Evolutionary conservation across 2,113 vertebrate species (phyloP).

Genomic region (Hirundichthys speculiger): DNA sequence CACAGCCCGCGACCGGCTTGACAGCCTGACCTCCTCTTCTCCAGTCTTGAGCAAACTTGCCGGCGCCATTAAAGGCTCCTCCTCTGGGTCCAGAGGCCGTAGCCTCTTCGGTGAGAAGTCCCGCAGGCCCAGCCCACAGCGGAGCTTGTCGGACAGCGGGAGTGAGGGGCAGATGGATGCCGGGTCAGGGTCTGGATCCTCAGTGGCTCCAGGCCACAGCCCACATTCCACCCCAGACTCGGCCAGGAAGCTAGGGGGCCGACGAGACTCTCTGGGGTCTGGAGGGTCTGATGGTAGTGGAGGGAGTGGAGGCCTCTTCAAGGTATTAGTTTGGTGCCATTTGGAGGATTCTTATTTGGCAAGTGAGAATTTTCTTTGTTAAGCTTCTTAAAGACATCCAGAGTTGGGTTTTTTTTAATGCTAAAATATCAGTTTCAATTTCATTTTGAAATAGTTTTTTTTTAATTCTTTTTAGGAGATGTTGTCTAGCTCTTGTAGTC

Average conservation of each 20-base stretch:
- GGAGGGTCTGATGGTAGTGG: constrained; percentile 76
- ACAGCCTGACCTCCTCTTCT: constrained; percentile 76
- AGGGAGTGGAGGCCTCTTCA: constrained; percentile 75
- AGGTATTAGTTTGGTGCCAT: constrained; percentile 64
- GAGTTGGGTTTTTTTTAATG: too few relatives aligned
- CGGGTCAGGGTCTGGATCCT: constrained; percentile 14
- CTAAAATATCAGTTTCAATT: too few relatives aligned
- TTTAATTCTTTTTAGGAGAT: too few relatives aligned
- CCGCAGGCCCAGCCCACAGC: constrained; percentile 79
- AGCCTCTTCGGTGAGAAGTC: constrained; percentile 82
- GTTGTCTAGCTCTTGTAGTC: too few relatives aligned
- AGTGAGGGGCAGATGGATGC: constrained; percentile 75
- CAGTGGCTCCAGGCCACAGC: constrained; percentile 51
- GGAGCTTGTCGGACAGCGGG: constrained; percentile 75
- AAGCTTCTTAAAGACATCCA: too few relatives aligned
- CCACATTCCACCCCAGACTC: constrained; percentile 72
- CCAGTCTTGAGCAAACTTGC: constrained; percentile 85
- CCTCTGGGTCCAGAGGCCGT: constrained; percentile 64
- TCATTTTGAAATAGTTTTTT: too few relatives aligned
- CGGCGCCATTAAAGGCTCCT: constrained; percentile 72
- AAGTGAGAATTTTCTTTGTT: too few relatives aligned
- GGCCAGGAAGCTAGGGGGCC: constrained; percentile 63
- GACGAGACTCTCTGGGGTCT: constrained; percentile 72
- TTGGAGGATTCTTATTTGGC: background rate
- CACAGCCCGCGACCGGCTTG: constrained; percentile 77